A percentile compares a stretch with the other conserved stretches of the same genome.
Evolutionary conservation across 2,888 invertebrate genomes (phyloP).

Genomic region (Ophraella communa): DNA sequence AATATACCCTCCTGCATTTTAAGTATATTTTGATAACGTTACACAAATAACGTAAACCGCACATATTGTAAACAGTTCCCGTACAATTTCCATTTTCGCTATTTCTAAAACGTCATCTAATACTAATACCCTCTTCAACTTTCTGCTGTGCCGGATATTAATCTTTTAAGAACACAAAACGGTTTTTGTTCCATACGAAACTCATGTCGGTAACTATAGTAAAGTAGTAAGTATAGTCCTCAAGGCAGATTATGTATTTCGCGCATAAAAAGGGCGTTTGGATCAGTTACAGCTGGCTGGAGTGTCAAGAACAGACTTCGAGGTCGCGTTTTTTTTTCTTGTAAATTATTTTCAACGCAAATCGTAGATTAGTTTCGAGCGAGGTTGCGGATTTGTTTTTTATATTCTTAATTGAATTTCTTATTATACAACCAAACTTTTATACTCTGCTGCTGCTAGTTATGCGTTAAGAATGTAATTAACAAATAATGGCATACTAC

Average conservation of each 20-base stretch:
- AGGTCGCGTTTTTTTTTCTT: not conserved
- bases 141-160: not conserved
- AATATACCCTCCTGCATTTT: not conserved
- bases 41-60: not conserved
- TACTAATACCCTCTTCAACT: not conserved
- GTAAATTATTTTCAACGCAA: not conserved
- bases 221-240: constrained; percentile 4
- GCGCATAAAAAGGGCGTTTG: constrained; percentile 6
- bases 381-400: not conserved
- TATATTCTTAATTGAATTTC: not conserved
- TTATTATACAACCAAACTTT: not conserved
- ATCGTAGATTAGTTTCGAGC: not conserved
- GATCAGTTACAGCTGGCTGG: constrained; percentile 10
- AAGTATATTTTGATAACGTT: not conserved
- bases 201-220: not conserved
- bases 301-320: constrained; percentile 5
- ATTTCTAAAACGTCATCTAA: not conserved
- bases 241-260: constrained; percentile 5
- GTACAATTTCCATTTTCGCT: not conserved
- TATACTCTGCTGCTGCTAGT: not conserved
- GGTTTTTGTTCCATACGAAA: constrained; percentile 7
- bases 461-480: too few species aligned
- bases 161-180: constrained; percentile 1
- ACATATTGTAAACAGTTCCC: not conserved
- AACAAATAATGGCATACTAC: too few species aligned